Evolutionary conservation across 2,888 invertebrate genomes (phyloP), one percentile per base, ranked within the genome.

Genomic region (Polymixis flavicincta): DNA sequence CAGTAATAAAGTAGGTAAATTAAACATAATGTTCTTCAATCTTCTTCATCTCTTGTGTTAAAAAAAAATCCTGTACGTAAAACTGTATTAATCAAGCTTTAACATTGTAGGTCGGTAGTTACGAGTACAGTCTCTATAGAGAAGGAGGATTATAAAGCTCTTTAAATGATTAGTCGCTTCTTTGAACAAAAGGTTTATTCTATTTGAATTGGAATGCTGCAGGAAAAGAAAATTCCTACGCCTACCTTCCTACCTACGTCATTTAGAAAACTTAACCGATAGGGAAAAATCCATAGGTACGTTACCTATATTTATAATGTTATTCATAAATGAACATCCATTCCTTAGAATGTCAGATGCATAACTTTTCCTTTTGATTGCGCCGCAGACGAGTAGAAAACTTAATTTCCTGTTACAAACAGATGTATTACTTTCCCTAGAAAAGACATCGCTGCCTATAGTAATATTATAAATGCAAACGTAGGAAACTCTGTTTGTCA

Each of bases 301-400:
- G 6, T 14, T 22, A 25, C 22, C 6, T 11, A 25, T 22, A 32
- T 71, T 17, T 48, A 37, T 19, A 50, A 45, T 17, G 48, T 65
- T 60, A 61, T 63, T 32, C 25, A 48, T 50, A 67, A 32, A 67
- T 48, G 52, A 68, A 63, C 57, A 64, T 42, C 19, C 28, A 59
- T 76, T 70, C 8, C 70, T 54, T 32, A 65, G 65, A 82, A 70
- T 32, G 52, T 82, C 54, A 55, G 32, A 71, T 71, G 64, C 64
- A 80, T 71, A 82, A 82, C 67, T 71, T 82, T 82, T 82, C 82
- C 67, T 66, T 82, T 50, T 75, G 67, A 60, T 64, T 76, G 66
- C 63, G 57, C 13, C 59, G 19, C 19, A 50, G 63, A 70, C 54
- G 66, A 59, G 37, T 50, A 54, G 59, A 59, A 60, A 68, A 80